phyloP scores from a whole-genome alignment of 2,888 invertebrate species.

The Spodoptera exigua region DNA sequence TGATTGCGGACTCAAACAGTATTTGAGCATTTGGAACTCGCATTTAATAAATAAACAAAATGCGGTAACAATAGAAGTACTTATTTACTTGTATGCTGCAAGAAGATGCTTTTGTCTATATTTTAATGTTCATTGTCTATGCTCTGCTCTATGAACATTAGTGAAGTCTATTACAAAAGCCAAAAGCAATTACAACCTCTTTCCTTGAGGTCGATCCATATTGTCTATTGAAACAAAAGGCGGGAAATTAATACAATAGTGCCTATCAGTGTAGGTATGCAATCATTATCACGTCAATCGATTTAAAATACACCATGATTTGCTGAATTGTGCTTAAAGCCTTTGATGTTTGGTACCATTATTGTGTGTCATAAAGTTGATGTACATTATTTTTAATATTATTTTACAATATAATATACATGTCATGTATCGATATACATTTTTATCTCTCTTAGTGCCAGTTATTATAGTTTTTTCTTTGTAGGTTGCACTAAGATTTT shows the following conservation, averaged over 20 bases:
- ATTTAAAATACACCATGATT: conserved; percentile 52
- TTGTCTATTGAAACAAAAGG: conserved; percentile 53
- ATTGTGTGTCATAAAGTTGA: background rate
- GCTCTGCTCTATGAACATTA: conserved; percentile 9
- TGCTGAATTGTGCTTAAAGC: conserved; percentile 25
- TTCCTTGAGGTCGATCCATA: conserved; percentile 45
- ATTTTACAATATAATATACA: too few relatives aligned
- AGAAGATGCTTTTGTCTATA: background rate
- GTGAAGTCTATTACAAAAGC: conserved; percentile 22
- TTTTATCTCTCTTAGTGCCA: too few relatives aligned
- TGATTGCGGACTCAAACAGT: too few relatives aligned
- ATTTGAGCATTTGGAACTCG: too few relatives aligned
- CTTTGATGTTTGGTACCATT: conserved; percentile 18
- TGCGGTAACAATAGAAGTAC: too few relatives aligned
- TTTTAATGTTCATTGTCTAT: background rate
- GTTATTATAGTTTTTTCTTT: too few relatives aligned
- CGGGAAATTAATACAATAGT: conserved; percentile 32
- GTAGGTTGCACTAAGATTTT: too few relatives aligned
- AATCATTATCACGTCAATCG: conserved; percentile 48
- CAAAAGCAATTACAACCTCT: conserved; percentile 36
- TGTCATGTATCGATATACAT: too few relatives aligned
- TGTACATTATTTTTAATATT: too few relatives aligned
- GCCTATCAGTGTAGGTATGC: conserved; percentile 37
- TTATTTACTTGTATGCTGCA: too few relatives aligned
- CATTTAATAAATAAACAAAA: too few relatives aligned